Conservation (phyloP, 2,113 vertebrate genomes). For the Crotalus horridus region DNA sequence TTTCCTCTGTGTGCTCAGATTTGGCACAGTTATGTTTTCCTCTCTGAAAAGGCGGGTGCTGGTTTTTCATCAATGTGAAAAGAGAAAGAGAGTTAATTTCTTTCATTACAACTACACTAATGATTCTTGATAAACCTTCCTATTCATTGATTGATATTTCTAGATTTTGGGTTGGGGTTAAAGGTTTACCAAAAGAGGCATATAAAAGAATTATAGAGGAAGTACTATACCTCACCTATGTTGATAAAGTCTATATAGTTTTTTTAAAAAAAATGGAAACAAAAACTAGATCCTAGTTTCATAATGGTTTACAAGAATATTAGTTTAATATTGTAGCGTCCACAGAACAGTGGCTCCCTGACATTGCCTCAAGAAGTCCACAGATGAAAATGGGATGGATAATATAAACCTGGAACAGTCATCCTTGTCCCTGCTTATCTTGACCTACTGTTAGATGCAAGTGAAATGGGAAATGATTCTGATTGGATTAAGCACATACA, state of each 20-base stretch:
- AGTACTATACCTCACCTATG: background rate
- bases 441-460: background rate
- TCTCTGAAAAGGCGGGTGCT: background rate
- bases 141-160: background rate
- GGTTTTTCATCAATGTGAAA: background rate
- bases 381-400: background rate
- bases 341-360: background rate
- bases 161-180: conserved; percentile 18
- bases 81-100: background rate
- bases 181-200: background rate
- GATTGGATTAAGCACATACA: background rate
- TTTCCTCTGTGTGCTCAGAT: conserved; percentile 15
- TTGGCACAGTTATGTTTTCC: background rate
- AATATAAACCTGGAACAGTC: background rate
- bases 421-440: background rate
- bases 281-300: background rate
- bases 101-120: conserved; percentile 6
- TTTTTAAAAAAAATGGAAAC: background rate
- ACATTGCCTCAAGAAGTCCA: background rate
- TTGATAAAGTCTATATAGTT: background rate
- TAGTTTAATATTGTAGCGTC: background rate
- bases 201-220: background rate
- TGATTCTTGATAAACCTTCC: conserved; percentile 14
- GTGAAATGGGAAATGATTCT: background rate
- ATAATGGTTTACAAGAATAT: background rate